A percentile compares a stretch with the other conserved stretches of the same genome.
Conservation (phyloP, 2,113 vertebrate species). For the Pipa parva region DNA sequence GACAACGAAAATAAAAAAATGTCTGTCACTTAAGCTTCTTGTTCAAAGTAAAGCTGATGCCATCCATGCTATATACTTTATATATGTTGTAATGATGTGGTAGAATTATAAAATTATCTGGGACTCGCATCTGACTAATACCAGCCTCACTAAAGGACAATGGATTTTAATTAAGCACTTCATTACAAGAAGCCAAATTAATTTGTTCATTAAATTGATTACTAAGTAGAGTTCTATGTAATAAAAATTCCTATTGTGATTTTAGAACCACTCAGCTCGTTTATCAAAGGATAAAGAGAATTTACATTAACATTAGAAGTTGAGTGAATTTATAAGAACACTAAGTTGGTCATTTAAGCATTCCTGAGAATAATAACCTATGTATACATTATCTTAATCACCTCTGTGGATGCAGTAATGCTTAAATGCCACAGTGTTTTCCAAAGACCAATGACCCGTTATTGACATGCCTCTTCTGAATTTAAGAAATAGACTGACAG, state of each 20-base stretch:
- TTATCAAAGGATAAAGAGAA: slow-evolving; percentile 28
- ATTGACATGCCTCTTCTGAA: neutral
- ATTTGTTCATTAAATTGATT: slow-evolving; percentile 42
- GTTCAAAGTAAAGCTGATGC: no score
- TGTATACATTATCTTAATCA: neutral
- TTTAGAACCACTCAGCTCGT: slow-evolving; percentile 16
- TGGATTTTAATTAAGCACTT: slow-evolving; percentile 40
- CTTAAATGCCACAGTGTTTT: neutral
- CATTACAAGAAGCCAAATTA: slow-evolving; percentile 43
- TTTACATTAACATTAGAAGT: slow-evolving; percentile 21
- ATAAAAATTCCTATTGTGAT: slow-evolving; percentile 34
- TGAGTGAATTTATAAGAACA: slow-evolving; percentile 20
- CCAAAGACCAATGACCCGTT: neutral
- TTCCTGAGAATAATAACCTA: neutral
- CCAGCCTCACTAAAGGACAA: slow-evolving; percentile 28
- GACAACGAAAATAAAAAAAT: no score
- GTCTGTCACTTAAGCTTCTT: no score
- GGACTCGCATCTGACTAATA: slow-evolving; percentile 15
- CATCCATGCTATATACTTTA: no score
- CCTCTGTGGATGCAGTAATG: neutral
- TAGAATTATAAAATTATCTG: no score
- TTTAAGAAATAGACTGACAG: neutral
- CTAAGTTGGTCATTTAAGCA: slow-evolving; percentile 13
- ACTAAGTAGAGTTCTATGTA: slow-evolving; percentile 25
- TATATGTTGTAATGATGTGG: no score